phyloP scores from a whole-genome alignment of 1,140 invertebrate genomes.

The Periplaneta americana region DNA sequence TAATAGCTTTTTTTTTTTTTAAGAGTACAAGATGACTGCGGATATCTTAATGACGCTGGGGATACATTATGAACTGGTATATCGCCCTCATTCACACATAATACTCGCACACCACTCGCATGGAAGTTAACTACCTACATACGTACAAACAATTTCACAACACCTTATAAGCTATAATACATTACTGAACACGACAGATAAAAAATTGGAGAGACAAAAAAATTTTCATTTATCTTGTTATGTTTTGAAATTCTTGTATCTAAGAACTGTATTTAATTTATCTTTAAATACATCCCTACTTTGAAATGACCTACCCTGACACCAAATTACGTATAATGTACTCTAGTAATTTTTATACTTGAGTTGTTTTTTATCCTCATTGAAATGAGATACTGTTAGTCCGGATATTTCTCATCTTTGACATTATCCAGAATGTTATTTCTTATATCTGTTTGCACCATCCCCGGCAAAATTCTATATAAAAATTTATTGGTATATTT shows the following conservation, averaged over 20 bases:
- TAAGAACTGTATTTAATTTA: background rate
- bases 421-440: background rate
- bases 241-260: background rate
- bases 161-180: background rate
- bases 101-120: background rate
- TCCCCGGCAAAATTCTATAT: background rate
- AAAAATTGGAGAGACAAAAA: background rate
- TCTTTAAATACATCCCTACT: background rate
- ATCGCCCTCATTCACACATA: background rate
- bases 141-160: background rate
- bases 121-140: background rate
- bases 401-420: background rate
- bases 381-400: background rate
- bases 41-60: background rate
- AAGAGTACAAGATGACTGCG: background rate
- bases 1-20: no score
- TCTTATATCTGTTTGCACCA: background rate
- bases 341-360: constrained; percentile 6
- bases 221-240: background rate
- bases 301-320: constrained; percentile 11
- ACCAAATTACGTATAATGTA: constrained; percentile 16
- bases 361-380: background rate
- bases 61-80: background rate
- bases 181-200: background rate
- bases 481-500: background rate